These are phyloP conservation scores for Chelonoidis abingdonii DNA, from an alignment of 2,113 vertebrate species.

Conservation along the genomic window DNA sequence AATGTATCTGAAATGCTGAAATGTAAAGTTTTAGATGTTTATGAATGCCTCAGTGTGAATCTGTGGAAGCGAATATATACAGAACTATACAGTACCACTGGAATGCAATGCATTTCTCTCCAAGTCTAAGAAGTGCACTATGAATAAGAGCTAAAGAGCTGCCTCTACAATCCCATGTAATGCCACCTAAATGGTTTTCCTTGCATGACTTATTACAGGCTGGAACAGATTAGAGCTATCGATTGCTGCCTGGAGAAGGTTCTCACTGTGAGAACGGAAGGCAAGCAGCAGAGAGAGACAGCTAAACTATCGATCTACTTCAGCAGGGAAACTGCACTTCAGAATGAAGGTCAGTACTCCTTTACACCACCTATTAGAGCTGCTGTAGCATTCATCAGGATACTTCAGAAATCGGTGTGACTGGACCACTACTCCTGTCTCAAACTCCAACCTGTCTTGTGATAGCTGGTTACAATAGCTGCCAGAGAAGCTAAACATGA, in stretches of 20 bases:
- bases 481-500: background rate
- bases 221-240: conserved; percentile 96
- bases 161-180: conserved; percentile 75
- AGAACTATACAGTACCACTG: background rate
- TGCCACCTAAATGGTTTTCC: conserved; percentile 88
- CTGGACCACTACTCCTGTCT: background rate
- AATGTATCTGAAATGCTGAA: background rate
- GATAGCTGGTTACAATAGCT: conserved; percentile 1
- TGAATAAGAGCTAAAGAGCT: conserved; percentile 71
- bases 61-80: background rate
- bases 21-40: background rate
- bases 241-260: conserved; percentile 90
- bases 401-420: conserved; percentile 11
- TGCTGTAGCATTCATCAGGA: conserved; percentile 14
- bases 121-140: conserved; percentile 69
- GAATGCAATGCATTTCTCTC: conserved; percentile 54
- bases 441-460: background rate
- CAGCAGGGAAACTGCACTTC: conserved; percentile 77
- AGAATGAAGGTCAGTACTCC: conserved; percentile 86
- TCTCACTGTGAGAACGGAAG: conserved; percentile 82
- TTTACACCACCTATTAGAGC: conserved; percentile 78
- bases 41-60: background rate
- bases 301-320: conserved; percentile 85
- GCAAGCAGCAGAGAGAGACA: conserved; percentile 76
- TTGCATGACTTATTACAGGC: conserved; percentile 92